These are phyloP conservation scores for Loris lydekkerianus DNA, from an alignment of 2,797 vertebrate species.

Conservation along the genomic window DNA sequence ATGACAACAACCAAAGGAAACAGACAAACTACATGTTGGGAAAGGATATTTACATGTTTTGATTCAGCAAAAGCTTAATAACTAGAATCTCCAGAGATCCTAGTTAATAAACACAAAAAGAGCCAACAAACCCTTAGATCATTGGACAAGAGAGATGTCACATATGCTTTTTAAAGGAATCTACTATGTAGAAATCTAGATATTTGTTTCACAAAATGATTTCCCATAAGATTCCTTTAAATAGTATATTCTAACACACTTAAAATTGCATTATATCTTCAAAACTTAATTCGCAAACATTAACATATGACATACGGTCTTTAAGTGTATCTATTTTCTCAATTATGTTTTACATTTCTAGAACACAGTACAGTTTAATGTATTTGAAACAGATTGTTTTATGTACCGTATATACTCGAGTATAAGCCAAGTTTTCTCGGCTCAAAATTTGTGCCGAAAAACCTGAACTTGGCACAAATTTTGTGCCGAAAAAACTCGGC, in stretches of 20 bases:
- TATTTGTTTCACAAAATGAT: slow-evolving; percentile 20
- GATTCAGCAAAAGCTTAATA: too few relatives aligned
- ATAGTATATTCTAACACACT: neutral
- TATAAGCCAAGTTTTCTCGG: too few relatives aligned
- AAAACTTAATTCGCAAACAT: slow-evolving; percentile 31
- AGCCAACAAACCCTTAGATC: too few relatives aligned
- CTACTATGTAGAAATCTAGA: neutral
- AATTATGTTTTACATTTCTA: neutral
- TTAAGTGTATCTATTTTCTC: neutral
- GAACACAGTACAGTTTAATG: neutral
- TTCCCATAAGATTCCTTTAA: slow-evolving; percentile 18
- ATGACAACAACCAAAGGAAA: too few relatives aligned
- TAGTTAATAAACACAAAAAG: too few relatives aligned
- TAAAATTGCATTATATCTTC: neutral
- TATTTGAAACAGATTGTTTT: slow-evolving; percentile 41
- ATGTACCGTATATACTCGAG: neutral
- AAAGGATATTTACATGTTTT: too few relatives aligned
- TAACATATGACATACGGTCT: neutral
- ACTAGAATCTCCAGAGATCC: too few relatives aligned
- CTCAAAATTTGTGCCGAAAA: too few relatives aligned
- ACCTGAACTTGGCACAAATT: too few relatives aligned
- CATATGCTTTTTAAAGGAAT: slow-evolving; percentile 34
- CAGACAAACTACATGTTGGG: too few relatives aligned
- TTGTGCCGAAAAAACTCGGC: too few relatives aligned
- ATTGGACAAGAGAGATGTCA: neutral